Conservation (phyloP, 2,888 invertebrate species). For the Belgica antarctica region DNA sequence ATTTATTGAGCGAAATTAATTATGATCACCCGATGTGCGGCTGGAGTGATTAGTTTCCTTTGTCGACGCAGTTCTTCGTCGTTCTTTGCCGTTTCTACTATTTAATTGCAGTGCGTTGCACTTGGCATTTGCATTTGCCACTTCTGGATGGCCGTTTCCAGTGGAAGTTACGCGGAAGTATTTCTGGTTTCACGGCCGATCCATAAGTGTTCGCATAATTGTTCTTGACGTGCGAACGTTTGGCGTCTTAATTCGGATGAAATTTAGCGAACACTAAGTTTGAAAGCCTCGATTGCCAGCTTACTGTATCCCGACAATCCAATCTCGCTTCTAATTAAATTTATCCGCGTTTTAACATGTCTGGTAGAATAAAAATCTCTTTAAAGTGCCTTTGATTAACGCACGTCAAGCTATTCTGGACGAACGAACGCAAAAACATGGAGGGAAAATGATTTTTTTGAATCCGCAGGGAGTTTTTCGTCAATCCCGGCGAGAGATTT, state of each 20-base stretch:
- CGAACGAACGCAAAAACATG: background rate
- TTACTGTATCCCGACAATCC: no score
- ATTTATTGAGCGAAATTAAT: constrained; percentile 4
- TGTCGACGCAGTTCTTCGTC: background rate
- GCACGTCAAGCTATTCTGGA: background rate
- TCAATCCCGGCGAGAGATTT: background rate
- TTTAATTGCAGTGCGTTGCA: background rate
- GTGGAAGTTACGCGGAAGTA: no score
- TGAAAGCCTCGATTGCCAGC: no score
- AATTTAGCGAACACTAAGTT: no score
- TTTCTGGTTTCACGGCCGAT: no score
- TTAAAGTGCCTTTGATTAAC: background rate
- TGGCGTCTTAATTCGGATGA: no score
- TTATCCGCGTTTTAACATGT: background rate
- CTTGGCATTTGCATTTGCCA: background rate
- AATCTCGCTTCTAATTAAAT: background rate
- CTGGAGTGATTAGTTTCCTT: background rate
- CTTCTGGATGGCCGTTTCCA: no score
- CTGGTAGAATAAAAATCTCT: background rate
- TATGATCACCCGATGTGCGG: background rate
- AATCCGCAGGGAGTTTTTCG: background rate
- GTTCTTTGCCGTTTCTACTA: constrained; percentile 5
- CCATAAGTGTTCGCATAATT: no score
- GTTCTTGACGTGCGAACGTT: no score
- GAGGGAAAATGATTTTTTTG: background rate